Base-by-base conservation (phyloP, 2,888 invertebrate species). In the Meganola albula region DNA sequence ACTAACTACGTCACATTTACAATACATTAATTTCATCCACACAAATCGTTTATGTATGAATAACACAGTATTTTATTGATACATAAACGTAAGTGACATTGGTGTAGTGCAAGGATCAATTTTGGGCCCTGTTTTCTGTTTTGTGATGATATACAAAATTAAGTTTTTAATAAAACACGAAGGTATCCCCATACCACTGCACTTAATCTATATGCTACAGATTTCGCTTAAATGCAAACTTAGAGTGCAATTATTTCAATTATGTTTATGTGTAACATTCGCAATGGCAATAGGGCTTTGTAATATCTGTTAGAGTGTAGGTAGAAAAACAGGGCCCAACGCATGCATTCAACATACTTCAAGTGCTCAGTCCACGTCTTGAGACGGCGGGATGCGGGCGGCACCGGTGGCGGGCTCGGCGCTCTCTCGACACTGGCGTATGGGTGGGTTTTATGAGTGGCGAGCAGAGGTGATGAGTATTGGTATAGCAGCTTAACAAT, bases 361-460 rank as follows among this genome's bases (percentile, higher is more conserved):
- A 79, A 54, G 42, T 74, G 73, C 51, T 80, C 77, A 46, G 78
- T 71, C 82, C 83, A 82, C 34, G 65, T 74, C 75, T 83, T 82
- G 70, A 76, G 68, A 45, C 82, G 80, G 42, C 82, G 74, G 37
- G 74, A 40, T 53, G 53, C 45, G 44, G 62, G 44, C 58, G 56
- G 48, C 36, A 60, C 62, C 44, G 63, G 61, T 52, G 59, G 58
- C 51, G 65, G 65, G 31, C 61, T 58, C 55, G 51, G 58, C 57
- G 54, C 54, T 25, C 54, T 58, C 38, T 53, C 40, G 58, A 53
- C 52, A 55, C 73, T 72, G 62, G 58, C 56, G 63, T 63, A 64
- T 59, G 63, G 51, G 68, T 52, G 51, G 58, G 50, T n/a, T n/a
- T n/a, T n/a, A 65, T 66, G 63, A 58, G 61, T 56, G 57, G 57